Evolutionary conservation across 2,113 vertebrate species (phyloP).

Genomic region (Nicator chloris): DNA sequence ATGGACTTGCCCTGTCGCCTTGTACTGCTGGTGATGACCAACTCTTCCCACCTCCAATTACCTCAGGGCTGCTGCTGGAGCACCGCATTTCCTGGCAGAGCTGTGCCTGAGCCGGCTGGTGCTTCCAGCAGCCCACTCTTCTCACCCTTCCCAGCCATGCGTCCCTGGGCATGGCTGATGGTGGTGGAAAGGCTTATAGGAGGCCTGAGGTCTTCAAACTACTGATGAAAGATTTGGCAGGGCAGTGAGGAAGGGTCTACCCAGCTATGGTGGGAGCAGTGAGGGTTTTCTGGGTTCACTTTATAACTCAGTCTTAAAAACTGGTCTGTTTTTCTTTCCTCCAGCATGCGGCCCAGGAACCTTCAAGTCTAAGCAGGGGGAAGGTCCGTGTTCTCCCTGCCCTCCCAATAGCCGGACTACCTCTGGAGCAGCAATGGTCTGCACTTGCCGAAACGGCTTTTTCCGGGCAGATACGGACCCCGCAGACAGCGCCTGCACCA

Average conservation of each 20-base stretch:
- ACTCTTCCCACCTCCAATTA: neutral
- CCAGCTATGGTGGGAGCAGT: neutral
- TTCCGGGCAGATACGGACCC: slow-evolving; percentile 89
- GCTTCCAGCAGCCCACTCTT: neutral
- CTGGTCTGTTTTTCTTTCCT: neutral
- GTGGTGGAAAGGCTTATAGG: accelerated
- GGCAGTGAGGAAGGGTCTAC: neutral
- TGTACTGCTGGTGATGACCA: accelerated
- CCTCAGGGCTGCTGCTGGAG: neutral
- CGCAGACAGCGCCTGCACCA: slow-evolving; percentile 88
- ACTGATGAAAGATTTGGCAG: neutral
- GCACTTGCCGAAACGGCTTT: slow-evolving; percentile 87
- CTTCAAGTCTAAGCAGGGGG: slow-evolving; percentile 95
- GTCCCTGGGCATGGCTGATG: accelerated
- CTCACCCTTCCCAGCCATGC: neutral
- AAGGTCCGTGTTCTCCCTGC: slow-evolving; percentile 85
- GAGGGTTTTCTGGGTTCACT: neutral
- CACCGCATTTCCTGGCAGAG: neutral
- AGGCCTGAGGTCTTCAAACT: neutral
- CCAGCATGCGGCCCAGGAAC: slow-evolving; percentile 87
- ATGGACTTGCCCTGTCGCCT: neutral
- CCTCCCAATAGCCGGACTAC: slow-evolving; percentile 89
- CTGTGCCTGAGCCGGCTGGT: neutral
- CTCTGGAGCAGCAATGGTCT: slow-evolving; percentile 83
- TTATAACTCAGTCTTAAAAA: neutral